A percentile compares a stretch with the other conserved stretches of the same genome.
These are phyloP conservation scores for Trinectes maculatus DNA, from an alignment of 2,113 vertebrate species.

Conservation along the genomic window DNA sequence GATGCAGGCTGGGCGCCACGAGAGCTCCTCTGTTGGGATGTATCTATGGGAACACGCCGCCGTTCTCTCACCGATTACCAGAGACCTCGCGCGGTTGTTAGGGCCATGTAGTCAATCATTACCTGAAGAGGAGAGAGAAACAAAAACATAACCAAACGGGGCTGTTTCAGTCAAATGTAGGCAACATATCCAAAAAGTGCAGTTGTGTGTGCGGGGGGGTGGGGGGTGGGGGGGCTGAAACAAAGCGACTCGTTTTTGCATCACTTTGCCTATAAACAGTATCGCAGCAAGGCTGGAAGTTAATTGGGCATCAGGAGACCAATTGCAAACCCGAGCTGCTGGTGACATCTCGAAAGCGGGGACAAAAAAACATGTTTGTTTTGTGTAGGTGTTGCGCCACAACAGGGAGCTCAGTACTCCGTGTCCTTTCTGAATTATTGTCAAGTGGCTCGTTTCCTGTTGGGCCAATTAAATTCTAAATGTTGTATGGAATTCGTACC, in stretches of 20 bases:
- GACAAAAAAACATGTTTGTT: slow-evolving; percentile 79
- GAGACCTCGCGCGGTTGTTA: slow-evolving; percentile 9
- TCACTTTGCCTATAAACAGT: not conserved
- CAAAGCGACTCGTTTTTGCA: too few species aligned
- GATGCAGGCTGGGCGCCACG: slow-evolving; percentile 48
- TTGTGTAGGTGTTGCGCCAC: slow-evolving; percentile 46
- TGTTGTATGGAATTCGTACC: too few species aligned
- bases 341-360: slow-evolving; percentile 42
- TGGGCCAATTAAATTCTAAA: not conserved
- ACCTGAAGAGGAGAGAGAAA: not conserved
- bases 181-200: not conserved
- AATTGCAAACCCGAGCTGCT: slow-evolving; percentile 30
- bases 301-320: slow-evolving; percentile 80
- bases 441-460: not conserved
- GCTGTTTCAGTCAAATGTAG: not conserved
- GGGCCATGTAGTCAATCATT: slow-evolving; percentile 36
- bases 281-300: slow-evolving; percentile 9
- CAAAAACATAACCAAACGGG: not conserved
- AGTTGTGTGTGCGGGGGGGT: too few species aligned
- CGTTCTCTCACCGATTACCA: slow-evolving; percentile 36
- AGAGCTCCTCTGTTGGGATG: slow-evolving; percentile 73
- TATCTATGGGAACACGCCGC: slow-evolving; percentile 81
- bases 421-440: slow-evolving; percentile 20
- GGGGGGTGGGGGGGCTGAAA: too few species aligned
- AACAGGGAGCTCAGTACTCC: slow-evolving; percentile 31